Evolutionary conservation across 1,140 invertebrate genomes (phyloP), one percentile per base, ranked within the genome.

Genomic region (Ceratosolen solmsi): DNA sequence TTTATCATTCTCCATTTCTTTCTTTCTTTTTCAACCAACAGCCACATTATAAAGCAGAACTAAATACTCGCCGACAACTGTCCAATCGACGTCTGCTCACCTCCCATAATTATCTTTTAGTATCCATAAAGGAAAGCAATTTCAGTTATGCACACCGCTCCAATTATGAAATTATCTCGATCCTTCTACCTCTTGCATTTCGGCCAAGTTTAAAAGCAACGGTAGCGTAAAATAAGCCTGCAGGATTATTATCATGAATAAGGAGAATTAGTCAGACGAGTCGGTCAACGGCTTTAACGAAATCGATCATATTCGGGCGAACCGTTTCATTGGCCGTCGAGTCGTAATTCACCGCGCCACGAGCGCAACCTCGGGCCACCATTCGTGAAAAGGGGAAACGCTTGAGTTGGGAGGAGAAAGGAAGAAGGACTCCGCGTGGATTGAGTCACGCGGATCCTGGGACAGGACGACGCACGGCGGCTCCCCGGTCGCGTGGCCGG

Each of bases 401-500:
- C n/a, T n/a, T n/a, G n/a, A n/a, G n/a, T n/a, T n/a, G n/a, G n/a
- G 33, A 71, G 84, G 83, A 85, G 79, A 13, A n/a, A 36, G 36
- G 15, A 63, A 38, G 7, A 3, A 5, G 0, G 20, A 38, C 33
- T 84, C 82, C 71, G 75, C 73, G 17, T 22, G 76, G 75, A 79
- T 79, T 72, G 68, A 79, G 78, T 73, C 70, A 73, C 65, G n/a
- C 27, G 15, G 70, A 58, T 80, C 49, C 27, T 56, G n/a, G 56
- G 27, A 54, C 49, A 63, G 56, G 77, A 79, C 76, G 77, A 79
- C 76, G n/a, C 68, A 77, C 63, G 30, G 1, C 20, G 22, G 9
- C 17, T 51, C 27, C n/a, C n/a, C 36, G 70, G 36, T 36, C 56
- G 46, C 65, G 68, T 56, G 74, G 36, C 38, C 51, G 51, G 65